Evolutionary conservation across 2,113 vertebrate species (phyloP).

Genomic region (Calidris pygmaea): DNA sequence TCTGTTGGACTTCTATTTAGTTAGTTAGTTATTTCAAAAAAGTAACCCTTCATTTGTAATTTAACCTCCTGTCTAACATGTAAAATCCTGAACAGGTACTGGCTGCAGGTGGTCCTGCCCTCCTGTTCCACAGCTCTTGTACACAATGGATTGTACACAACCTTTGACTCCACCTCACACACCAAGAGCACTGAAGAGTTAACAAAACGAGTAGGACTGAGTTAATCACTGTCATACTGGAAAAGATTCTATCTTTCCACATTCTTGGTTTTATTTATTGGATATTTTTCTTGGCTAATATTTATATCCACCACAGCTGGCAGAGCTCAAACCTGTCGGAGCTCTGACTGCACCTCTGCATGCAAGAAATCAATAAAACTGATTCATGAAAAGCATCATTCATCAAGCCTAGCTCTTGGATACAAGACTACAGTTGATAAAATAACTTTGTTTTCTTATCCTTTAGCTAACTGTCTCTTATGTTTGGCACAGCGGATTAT

Average conservation of each 20-base stretch:
- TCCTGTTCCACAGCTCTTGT: neutral
- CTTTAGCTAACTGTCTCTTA: neutral
- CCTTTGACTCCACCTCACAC: neutral
- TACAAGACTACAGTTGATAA: neutral
- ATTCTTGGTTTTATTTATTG: constrained; percentile 15
- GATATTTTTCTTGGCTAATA: constrained; percentile 16
- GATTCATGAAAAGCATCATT: constrained; percentile 39
- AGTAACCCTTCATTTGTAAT: neutral
- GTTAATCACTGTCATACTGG: neutral
- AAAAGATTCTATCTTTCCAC: neutral
- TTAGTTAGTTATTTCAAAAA: neutral
- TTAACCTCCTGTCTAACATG: neutral
- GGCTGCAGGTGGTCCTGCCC: neutral
- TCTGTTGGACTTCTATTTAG: neutral
- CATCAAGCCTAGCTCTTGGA: neutral
- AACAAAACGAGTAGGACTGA: neutral
- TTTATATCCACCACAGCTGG: neutral
- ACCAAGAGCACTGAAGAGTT: neutral
- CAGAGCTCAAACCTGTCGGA: neutral
- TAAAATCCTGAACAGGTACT: neutral
- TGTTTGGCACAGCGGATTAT: neutral
- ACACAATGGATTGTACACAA: neutral
- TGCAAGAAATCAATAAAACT: constrained; percentile 45
- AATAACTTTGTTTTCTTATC: constrained; percentile 6
- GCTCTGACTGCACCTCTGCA: neutral